Percentiles rank a stretch among this genome's conserved stretches.
Evolutionary conservation across 1,140 invertebrate species (phyloP).

Genomic region (Temnothorax curvispinosus): DNA sequence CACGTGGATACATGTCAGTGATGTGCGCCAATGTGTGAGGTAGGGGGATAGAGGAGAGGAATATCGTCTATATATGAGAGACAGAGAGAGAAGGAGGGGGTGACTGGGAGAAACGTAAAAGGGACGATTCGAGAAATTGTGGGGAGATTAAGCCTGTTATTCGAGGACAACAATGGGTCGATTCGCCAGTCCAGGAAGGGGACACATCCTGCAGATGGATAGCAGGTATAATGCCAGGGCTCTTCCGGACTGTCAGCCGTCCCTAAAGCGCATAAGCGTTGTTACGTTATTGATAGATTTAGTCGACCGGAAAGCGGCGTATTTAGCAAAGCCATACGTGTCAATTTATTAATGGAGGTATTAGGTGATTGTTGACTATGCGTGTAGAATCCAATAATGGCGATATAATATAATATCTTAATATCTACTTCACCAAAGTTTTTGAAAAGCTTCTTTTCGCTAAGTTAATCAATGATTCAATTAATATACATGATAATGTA

Average conservation of each 20-base stretch:
- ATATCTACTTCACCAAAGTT: not conserved
- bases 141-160: constrained; percentile 81
- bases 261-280: constrained; percentile 45
- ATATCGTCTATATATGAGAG: not conserved
- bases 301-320: constrained; percentile 2
- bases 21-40: not conserved
- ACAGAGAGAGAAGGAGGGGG: not conserved
- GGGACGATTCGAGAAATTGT: constrained; percentile 76
- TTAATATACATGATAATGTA: not conserved
- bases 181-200: constrained; percentile 66
- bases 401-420: not conserved
- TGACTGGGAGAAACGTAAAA: constrained; percentile 50
- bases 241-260: constrained; percentile 41
- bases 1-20: constrained; percentile 29
- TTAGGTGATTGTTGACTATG: not conserved
- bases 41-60: constrained; percentile 8
- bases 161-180: constrained; percentile 77
- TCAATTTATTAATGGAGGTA: constrained; percentile 42
- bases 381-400: constrained; percentile 16
- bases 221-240: constrained; percentile 63
- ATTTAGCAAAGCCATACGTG: constrained; percentile 9
- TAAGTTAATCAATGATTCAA: not conserved
- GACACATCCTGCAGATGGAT: constrained; percentile 67
- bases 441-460: not conserved
- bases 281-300: constrained; percentile 53